These are phyloP conservation scores for Lepus townsendii DNA, from an alignment of 2,797 vertebrate species.

Conservation along the genomic window DNA sequence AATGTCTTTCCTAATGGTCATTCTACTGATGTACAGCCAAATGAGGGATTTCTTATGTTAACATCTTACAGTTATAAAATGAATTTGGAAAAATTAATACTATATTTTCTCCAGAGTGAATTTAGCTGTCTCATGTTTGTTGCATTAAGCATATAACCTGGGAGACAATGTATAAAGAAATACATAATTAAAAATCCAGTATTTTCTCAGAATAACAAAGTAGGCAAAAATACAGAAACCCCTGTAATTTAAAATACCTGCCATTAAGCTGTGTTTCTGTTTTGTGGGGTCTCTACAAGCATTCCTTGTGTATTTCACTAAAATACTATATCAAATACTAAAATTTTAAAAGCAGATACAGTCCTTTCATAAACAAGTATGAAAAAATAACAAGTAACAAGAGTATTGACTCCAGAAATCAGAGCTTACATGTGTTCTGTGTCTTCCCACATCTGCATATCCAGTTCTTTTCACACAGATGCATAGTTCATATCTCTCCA, in stretches of 20 bases:
- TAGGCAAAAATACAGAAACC: not conserved
- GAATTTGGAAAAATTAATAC: constrained; percentile 74
- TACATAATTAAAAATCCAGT: constrained; percentile 53
- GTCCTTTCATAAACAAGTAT: not conserved
- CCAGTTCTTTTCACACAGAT: not conserved
- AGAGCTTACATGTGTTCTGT: not conserved
- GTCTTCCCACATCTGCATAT: not conserved
- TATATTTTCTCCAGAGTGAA: constrained; percentile 36
- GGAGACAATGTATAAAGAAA: constrained; percentile 10
- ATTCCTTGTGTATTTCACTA: not conserved
- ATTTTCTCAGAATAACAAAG: not conserved
- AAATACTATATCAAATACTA: not conserved
- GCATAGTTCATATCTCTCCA: not conserved
- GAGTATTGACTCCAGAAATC: not conserved
- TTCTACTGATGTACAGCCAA: constrained; percentile 77
- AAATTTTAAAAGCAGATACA: not conserved
- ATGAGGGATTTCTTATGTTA: constrained; percentile 83
- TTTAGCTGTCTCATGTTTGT: not conserved
- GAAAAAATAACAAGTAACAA: not conserved
- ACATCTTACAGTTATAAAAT: constrained; percentile 80
- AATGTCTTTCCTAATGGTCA: constrained; percentile 79
- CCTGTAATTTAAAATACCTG: not conserved
- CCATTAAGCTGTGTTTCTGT: not conserved
- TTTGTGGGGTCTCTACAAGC: not conserved
- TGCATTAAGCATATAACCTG: not conserved